Base-by-base conservation (phyloP, 1,140 invertebrate species). In the Triops cancriformis region DNA sequence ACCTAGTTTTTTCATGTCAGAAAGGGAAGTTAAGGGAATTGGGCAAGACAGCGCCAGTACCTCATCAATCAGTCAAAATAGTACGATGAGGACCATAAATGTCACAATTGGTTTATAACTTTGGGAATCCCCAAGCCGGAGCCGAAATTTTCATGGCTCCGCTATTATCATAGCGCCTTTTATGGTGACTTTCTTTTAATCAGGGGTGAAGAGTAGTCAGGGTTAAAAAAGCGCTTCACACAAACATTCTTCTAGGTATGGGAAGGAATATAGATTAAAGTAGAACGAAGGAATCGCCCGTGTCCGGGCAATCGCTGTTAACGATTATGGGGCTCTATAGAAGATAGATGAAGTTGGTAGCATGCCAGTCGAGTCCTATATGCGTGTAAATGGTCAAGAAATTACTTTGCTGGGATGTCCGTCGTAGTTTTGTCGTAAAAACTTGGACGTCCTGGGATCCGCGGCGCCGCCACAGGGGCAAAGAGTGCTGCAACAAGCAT, bases 371-470 rank as follows among this genome's bases (percentile, higher is more conserved):
- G 31, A 64, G 45, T 14, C 18, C 10, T 64, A 64, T 64, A 64
- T 64, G n/a, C 23, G 14, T 23, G 51, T 18, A 64, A n/a, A 64
- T 64, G 51, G 51, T 64, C 51, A 18, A 64, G n/a, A 64, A 64
- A 64, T 64, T 64, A 64, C 51, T 64, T 64, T 64, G 51, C 51
- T 64, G 4, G 51, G 51, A 64, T 64, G 51, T 64, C 51, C 51
- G 18, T 64, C 51, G 51, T 64, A 64, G 51, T 64, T 64, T 5
- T 64, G 51, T 64, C 51, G 51, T 64, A 64, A 64, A 64, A 64
- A 64, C 51, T 64, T 64, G 51, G 51, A 64, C 14, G 51, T 64
- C 51, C 51, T 64, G 51, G 51, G 51, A 64, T 64, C 51, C 14
- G 51, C 23, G n/a, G 51, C 23, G 51, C 51, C 51, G 14, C 51